These are phyloP conservation scores for Tridacna gigas DNA, from an alignment of 2,888 invertebrate species.

Conservation along the genomic window DNA sequence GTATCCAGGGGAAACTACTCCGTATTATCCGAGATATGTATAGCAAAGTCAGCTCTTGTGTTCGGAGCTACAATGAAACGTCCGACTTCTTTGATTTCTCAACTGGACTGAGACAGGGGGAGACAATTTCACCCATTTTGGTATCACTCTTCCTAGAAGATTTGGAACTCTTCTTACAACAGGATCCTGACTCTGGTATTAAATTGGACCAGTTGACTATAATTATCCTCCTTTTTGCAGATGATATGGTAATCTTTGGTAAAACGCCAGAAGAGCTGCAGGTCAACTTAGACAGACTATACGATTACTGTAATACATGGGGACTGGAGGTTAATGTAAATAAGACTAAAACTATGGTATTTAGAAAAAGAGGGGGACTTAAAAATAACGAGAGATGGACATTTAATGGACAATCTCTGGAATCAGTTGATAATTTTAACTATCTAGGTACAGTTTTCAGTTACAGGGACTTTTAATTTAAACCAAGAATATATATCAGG, in stretches of 20 bases:
- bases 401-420: slow-evolving; percentile 1
- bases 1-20: slow-evolving; percentile 22
- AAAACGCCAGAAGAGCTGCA: neutral
- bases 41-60: slow-evolving; percentile 26
- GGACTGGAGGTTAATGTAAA: slow-evolving; percentile 7
- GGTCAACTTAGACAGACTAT: neutral
- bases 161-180: neutral
- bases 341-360: slow-evolving; percentile 24
- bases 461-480: neutral
- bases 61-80: slow-evolving; percentile 4
- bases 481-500: neutral
- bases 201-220: neutral
- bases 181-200: neutral
- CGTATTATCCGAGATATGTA: slow-evolving; percentile 32
- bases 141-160: slow-evolving; percentile 15
- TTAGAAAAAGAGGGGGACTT: slow-evolving; percentile 13
- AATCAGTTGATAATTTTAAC: slow-evolving; percentile 12
- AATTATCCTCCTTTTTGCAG: slow-evolving; percentile 6
- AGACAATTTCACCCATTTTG: slow-evolving; percentile 22
- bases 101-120: slow-evolving; percentile 18
- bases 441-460: slow-evolving; percentile 13
- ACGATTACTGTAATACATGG: neutral
- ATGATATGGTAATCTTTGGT: slow-evolving; percentile 10
- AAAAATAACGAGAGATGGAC: slow-evolving; percentile 8
- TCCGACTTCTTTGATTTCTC: slow-evolving; percentile 20